These are phyloP conservation scores for Argentina silus DNA, from an alignment of 2,797 vertebrate species.

Conservation along the genomic window DNA sequence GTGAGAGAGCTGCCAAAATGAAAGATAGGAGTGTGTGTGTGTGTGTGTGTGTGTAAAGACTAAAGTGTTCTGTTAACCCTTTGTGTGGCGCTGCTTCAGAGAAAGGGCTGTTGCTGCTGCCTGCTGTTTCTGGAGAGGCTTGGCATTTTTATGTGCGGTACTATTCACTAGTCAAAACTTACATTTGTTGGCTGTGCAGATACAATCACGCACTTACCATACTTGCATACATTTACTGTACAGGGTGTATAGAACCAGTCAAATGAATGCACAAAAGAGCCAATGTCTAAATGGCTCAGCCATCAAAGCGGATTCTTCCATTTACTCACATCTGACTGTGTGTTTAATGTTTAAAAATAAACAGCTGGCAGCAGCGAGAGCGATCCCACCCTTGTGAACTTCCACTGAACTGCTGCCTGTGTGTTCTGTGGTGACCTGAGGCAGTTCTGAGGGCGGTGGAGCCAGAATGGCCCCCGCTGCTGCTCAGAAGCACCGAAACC, in stretches of 20 bases:
- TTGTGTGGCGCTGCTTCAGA: not conserved
- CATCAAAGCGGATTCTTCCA: slow-evolving; percentile 15
- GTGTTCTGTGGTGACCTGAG: slow-evolving; percentile 15
- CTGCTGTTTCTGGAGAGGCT: not conserved
- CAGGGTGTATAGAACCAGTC: not conserved
- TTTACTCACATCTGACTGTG: slow-evolving; percentile 31
- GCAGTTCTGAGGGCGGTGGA: not conserved
- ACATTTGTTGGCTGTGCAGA: not conserved
- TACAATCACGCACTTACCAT: not conserved
- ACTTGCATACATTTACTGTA: slow-evolving; percentile 1
- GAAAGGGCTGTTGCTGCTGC: not conserved
- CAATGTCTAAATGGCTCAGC: slow-evolving; percentile 3
- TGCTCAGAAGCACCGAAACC: not conserved
- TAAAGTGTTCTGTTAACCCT: not conserved
- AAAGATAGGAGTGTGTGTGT: slow-evolving; percentile 1
- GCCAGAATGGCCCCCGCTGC: slow-evolving; percentile 23
- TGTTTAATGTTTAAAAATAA: slow-evolving; percentile 31
- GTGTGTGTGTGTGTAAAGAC: not conserved
- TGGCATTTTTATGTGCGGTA: not conserved
- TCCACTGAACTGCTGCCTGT: slow-evolving; percentile 24
- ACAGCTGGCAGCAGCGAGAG: slow-evolving; percentile 24
- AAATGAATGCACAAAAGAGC: slow-evolving; percentile 4
- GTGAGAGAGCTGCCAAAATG: slow-evolving; percentile 20
- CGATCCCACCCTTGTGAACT: slow-evolving; percentile 32
- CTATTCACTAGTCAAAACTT: not conserved